Conservation (phyloP, 1,140 invertebrate species). For the Coenobita brevimanus region DNA sequence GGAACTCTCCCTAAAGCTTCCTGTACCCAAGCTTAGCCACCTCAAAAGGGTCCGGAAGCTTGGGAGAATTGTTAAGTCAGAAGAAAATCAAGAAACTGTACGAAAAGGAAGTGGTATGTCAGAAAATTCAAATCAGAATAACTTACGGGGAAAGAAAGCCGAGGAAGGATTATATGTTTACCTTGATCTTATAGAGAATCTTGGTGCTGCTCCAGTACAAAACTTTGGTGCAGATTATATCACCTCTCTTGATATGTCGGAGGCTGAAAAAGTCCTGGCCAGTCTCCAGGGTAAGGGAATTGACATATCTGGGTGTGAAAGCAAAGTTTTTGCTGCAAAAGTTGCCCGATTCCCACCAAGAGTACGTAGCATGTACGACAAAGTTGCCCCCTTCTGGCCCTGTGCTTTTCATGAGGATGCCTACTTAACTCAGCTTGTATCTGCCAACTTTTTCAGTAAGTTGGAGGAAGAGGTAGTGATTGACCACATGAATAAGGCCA, state of each 20-base stretch:
- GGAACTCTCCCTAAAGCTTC: constrained; percentile 47
- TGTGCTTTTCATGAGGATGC: constrained; percentile 66
- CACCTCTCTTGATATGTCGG: not conserved
- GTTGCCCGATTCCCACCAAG: constrained; percentile 44
- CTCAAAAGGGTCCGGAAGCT: constrained; percentile 59
- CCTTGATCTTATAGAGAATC: constrained; percentile 22
- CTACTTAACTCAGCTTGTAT: constrained; percentile 48
- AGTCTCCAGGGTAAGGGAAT: constrained; percentile 27
- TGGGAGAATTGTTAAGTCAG: not conserved
- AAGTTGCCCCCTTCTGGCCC: constrained; percentile 54
- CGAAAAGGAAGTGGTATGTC: too few relatives aligned
- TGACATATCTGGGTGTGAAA: constrained; percentile 19
- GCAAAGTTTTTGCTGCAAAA: constrained; percentile 27
- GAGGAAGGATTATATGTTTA: constrained; percentile 5
- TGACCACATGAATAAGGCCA: constrained; percentile 78
- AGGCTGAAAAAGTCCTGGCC: not conserved
- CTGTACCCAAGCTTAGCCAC: constrained; percentile 59
- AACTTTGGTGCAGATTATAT: constrained; percentile 7
- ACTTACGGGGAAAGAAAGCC: not conserved
- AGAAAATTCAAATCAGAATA: too few relatives aligned
- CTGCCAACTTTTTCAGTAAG: constrained; percentile 79
- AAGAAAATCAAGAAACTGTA: too few relatives aligned
- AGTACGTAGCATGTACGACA: constrained; percentile 59
- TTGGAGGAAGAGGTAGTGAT: constrained; percentile 78
- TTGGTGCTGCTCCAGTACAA: constrained; percentile 34